Base-by-base conservation (phyloP, 2,888 invertebrate species). In the Phaedon cochleariae region DNA sequence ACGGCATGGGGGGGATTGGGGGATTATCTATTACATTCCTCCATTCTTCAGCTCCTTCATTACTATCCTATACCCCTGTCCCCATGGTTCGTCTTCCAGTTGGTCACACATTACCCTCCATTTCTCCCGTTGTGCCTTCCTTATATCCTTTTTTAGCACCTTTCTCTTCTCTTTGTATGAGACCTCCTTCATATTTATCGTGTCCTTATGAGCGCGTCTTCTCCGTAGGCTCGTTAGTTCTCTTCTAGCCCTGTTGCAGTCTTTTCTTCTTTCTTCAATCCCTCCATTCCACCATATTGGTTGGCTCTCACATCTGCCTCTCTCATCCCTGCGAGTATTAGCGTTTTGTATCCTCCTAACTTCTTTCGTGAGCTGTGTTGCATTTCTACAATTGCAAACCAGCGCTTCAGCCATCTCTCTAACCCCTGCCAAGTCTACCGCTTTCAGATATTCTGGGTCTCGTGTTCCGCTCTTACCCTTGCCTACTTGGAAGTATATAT, bases 221-320 rank as follows among this genome's bases (percentile, higher is more conserved):
- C 20, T 48, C 21, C 20, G 10, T 10, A 20, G 21, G 12, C 9
- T 20, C 31, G 41, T 41, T 31, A 52, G 15, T 29, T 29, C 15
- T 15, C 52, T 22, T 29, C 18, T 52, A 17, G 52, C 29, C 52
- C 9, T 52, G 7, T 29, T 52, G 29, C 31, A 52, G 52, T 26
- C 52, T 15, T 15, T 51, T 17, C 52, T 9, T 29, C 3, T n/a
- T 12, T 18, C n/a, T n/a, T 52, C 52, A 7, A 52, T 29, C 17
- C 18, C 29, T 9, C 10, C n/a, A 31, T 52, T 52, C 52, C 52
- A 52, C 52, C 52, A 52, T 15, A 52, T 17, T 7, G 52, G 52
- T 17, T 52, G 52, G 7, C 4, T 31, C 52, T 20, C 10, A 3
- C 12, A 12, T 48, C n/a, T 20, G 48, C 22, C 20, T 21, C 22